Conservation (phyloP, 2,797 vertebrate genomes). For the Lindbergichthys nudifrons region DNA sequence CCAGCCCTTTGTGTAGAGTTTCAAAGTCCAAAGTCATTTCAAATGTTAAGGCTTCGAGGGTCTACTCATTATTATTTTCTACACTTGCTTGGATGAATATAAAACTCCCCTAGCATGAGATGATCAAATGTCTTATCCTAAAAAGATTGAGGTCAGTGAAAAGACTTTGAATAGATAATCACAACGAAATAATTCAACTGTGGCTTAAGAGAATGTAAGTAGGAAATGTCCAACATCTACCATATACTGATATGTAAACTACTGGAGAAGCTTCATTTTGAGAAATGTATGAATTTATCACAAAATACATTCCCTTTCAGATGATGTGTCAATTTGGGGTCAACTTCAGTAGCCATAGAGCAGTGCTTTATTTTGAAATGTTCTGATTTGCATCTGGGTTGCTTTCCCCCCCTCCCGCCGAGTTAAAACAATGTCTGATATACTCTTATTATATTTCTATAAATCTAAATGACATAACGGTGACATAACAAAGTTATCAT, state of each 20-base stretch:
- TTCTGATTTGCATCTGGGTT: too few species aligned
- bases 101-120: too few species aligned
- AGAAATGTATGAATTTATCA: neutral
- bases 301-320: neutral
- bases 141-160: neutral
- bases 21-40: neutral
- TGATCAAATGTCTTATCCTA: neutral
- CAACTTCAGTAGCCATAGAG: too few species aligned
- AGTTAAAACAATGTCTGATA: neutral
- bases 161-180: too few species aligned
- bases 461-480: too few species aligned
- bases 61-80: neutral
- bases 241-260: too few species aligned
- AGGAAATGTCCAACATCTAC: too few species aligned
- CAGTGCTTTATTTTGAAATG: too few species aligned
- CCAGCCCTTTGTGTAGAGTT: neutral
- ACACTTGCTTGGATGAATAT: neutral
- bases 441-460: too few species aligned
- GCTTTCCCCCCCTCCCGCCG: neutral
- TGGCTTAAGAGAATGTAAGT: neutral
- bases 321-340: neutral
- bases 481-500: too few species aligned
- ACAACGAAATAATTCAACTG: neutral
- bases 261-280: neutral
- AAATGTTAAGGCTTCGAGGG: neutral